Percentiles rank a stretch among this genome's conserved stretches.
Conservation (phyloP, 30 jellyfish, hydroid and myxozoan genomes). For the Turritopsis dohrnii region DNA sequence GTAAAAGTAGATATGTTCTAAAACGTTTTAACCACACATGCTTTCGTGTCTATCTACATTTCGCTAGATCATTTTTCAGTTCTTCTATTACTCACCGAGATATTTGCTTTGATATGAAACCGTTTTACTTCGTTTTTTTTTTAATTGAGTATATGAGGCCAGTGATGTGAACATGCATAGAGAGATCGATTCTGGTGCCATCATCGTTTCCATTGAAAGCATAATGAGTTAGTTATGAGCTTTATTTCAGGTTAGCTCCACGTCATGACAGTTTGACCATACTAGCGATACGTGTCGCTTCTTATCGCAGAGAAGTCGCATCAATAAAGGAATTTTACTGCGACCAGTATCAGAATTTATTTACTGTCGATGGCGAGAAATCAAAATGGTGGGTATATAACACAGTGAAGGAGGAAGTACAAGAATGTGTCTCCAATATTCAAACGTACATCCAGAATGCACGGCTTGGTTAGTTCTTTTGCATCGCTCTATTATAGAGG, state of each 20-base stretch:
- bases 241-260: constrained; percentile 43
- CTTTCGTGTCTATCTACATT: too few species aligned
- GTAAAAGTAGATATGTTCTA: too few species aligned
- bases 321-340: constrained; percentile 45
- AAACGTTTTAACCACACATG: too few species aligned
- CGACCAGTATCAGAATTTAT: constrained; percentile 61
- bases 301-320: constrained; percentile 40
- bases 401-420: constrained; percentile 41
- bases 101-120: too few species aligned
- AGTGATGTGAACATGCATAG: too few species aligned
- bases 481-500: neutral
- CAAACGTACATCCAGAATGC: constrained; percentile 57
- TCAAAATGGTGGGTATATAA: constrained; percentile 89
- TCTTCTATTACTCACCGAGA: too few species aligned
- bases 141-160: too few species aligned
- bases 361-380: constrained; percentile 59
- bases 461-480: constrained; percentile 40
- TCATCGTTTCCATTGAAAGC: too few species aligned
- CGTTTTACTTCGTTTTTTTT: too few species aligned
- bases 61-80: too few species aligned
- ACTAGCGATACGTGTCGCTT: constrained; percentile 61
- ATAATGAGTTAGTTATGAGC: neutral
- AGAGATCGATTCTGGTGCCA: too few species aligned
- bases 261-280: constrained; percentile 90
- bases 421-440: constrained; percentile 37